Base-by-base conservation (phyloP, 2,113 vertebrate genomes). In the Mungos mungo region DNA sequence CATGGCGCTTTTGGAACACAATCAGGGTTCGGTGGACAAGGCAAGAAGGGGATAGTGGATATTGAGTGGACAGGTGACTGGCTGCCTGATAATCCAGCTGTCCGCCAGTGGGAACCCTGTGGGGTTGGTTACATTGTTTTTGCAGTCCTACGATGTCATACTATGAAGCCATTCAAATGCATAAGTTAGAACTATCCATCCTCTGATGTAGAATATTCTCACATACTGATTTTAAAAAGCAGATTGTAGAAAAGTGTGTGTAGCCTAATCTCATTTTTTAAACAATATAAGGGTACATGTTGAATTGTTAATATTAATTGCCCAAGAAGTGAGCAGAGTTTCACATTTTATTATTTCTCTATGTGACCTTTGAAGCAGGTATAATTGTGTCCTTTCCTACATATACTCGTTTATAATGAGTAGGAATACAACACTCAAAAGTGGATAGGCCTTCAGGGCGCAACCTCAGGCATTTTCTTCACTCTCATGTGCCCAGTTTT, bases 331-430 rank as follows among this genome's bases (percentile, higher is more conserved):
- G 80, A 93, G 65, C 10, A 88, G 50, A 90, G 31, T 86, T 69
- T 71, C 4, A 57, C 47, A 52, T 88, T 88, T 69, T 87, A 45
- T 91, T 89, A n/a, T 96, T 88, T 95, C 33, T 92, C 0, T 84
- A 54, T 84, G 88, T 96, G 50, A 88, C 60, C 27, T 92, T 95
- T 71, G 69, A 83, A n/a, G 27, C 63, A 84, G n/a, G 63, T 88
- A n/a, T 76, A 76, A 66, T 45, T 88, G 69, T 96, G 21, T 83
- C 16, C 57, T 88, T 88, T 79, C 50, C 50, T 54, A 6, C 60
- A n/a, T 86, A 2, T 74, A 31, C n/a, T 33, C 35, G 31, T 45
- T 84, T 60, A 29, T 29, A 82, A 19, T 50, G 81, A 63, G 29
- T 45, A 95, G 68, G 50, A 83, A 41, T 92, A 19, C 31, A 85